A percentile compares a stretch with the other conserved stretches of the same genome.
Conservation (phyloP, 2,113 vertebrate genomes). For the Excalfactoria chinensis region DNA sequence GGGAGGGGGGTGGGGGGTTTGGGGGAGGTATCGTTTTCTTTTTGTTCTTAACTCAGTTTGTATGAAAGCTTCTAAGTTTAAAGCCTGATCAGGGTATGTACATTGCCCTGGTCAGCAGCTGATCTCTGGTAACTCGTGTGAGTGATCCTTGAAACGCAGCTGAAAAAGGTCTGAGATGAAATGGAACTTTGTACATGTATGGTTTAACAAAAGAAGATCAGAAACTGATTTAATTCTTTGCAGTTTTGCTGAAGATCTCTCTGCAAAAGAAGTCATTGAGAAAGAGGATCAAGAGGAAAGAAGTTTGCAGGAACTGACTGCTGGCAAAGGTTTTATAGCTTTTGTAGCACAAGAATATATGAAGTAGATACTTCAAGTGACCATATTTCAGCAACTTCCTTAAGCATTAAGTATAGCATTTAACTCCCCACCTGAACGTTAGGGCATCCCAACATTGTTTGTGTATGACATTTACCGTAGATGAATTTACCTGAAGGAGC, state of each 20-base stretch:
- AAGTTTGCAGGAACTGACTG: conserved; percentile 72
- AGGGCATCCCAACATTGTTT: conserved; percentile 2
- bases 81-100: background rate
- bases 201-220: conserved; percentile 64
- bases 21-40: too few relatives aligned
- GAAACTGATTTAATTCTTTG: conserved; percentile 75
- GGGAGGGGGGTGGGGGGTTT: too few relatives aligned
- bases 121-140: conserved; percentile 30
- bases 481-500: background rate
- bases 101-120: background rate
- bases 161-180: conserved; percentile 46
- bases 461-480: background rate
- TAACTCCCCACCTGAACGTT: background rate
- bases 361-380: conserved; percentile 56
- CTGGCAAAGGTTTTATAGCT: conserved; percentile 71
- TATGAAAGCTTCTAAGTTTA: background rate
- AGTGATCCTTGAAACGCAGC: conserved; percentile 30
- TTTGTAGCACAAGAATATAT: conserved; percentile 62
- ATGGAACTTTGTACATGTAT: conserved; percentile 34
- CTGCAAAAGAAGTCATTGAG: conserved; percentile 73
- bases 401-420: conserved; percentile 21
- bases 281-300: conserved; percentile 73
- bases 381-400: conserved; percentile 43
- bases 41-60: background rate
- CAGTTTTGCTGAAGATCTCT: conserved; percentile 73